Conservation (phyloP, 2,888 invertebrate genomes). For the Pandemis cinnamomeana region DNA sequence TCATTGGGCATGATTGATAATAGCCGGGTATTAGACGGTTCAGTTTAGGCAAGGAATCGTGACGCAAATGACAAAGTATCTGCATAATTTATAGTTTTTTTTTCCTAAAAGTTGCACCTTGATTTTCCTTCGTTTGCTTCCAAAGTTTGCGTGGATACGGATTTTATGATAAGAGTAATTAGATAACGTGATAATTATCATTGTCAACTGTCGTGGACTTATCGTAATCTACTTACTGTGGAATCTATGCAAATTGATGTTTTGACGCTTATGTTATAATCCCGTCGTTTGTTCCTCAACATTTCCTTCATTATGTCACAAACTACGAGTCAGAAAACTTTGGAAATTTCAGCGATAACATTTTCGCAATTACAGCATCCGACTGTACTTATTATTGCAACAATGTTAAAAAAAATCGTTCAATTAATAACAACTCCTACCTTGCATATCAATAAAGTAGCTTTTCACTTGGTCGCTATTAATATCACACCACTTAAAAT, state of each 20-base stretch:
- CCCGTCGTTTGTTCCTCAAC: slow-evolving; percentile 61
- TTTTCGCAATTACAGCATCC: slow-evolving; percentile 45
- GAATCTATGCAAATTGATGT: slow-evolving; percentile 5
- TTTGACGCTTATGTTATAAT: slow-evolving; percentile 53
- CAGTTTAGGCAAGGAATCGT: too few relatives aligned
- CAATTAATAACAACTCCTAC: slow-evolving; percentile 9
- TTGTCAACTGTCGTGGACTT: neutral
- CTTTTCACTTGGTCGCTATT: neutral
- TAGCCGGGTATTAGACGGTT: too few relatives aligned
- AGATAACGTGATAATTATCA: slow-evolving; percentile 8
- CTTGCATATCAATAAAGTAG: neutral
- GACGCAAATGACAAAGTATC: neutral
- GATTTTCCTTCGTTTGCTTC: neutral
- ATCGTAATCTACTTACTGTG: slow-evolving; percentile 7
- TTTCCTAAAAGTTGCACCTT: neutral
- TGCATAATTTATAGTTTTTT: neutral
- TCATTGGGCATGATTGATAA: too few relatives aligned
- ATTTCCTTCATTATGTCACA: slow-evolving; percentile 50
- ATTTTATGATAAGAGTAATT: neutral
- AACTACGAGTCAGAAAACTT: slow-evolving; percentile 33
- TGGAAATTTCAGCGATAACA: slow-evolving; percentile 51
- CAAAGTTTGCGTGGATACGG: neutral
- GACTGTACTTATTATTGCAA: slow-evolving; percentile 23
- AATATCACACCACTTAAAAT: neutral
- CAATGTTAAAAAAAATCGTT: neutral